Evolutionary conservation across 2,888 invertebrate genomes (phyloP), one percentile per base, ranked within the genome.

Genomic region (Brenthis daphne): DNA sequence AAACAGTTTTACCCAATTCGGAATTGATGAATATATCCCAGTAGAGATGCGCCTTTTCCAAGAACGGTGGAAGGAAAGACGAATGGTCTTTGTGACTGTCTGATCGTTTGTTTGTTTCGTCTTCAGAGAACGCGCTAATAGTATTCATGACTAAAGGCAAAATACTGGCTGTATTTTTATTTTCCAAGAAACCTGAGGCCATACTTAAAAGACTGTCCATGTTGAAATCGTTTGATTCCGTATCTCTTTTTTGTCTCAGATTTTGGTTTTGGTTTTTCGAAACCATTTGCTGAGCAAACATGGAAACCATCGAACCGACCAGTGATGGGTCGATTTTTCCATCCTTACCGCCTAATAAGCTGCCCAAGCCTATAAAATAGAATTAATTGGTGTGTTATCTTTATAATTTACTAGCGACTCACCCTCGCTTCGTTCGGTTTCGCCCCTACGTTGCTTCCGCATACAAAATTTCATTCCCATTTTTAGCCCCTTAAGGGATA

Each of bases 21-120:
- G 97, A 97, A 80, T 96, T 95, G 47, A 96, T 89, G 79, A 97
- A 96, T 72, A 96, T 94, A 74, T 97, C 96, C 95, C 96, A 96
- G 78, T 96, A 94, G 1, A 97, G 87, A 82, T 97, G 96, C 1
- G 94, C 82, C 74, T 95, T 91, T 68, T 92, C 92, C 24, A 84
- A 95, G 80, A 84, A 96, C 79, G 70, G 97, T 0, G 97, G 97
- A 73, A 97, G 85, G 76, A 95, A 94, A 83, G 95, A 94, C 0
- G 96, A 94, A 76, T 96, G 96, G 55, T 94, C 95, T 65, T 95
- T 95, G 78, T 96, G 96, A 0, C 93, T 93, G 24, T 94, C 93
- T 48, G 94, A 94, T 0, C 94, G 90, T 71, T 94, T 93, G 64
- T 94, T 85, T 0, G 95, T 94, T 75, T 95, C 95, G 11, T 94